phyloP scores from a whole-genome alignment of 2,888 invertebrate genomes.

The Drosophila bunnanda region DNA sequence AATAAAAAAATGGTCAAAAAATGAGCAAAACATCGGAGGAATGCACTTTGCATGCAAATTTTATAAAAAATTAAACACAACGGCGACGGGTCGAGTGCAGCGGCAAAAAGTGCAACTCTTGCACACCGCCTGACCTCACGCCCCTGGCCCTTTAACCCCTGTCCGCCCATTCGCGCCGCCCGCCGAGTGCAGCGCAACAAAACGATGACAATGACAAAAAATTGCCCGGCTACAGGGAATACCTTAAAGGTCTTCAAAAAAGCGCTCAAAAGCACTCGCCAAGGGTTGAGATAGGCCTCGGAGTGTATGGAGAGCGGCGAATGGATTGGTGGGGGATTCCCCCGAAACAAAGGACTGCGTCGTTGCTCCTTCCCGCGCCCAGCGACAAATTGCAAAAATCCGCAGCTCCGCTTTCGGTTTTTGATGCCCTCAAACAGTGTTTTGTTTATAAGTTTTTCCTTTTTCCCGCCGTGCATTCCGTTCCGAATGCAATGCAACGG shows the following conservation, averaged over 20 bases:
- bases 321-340: background rate
- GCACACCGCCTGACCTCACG: conserved; percentile 56
- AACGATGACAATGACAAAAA: conserved; percentile 75
- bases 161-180: conserved; percentile 21
- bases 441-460: conserved; percentile 20
- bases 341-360: conserved; percentile 60
- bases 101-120: conserved; percentile 75
- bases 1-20: conserved; percentile 51
- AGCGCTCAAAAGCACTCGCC: conserved; percentile 3
- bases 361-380: background rate
- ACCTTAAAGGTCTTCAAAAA: conserved; percentile 56
- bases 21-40: conserved; percentile 44
- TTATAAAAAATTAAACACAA: conserved; percentile 78
- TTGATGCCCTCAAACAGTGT: conserved; percentile 43
- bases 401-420: conserved; percentile 52
- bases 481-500: conserved; percentile 74
- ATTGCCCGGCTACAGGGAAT: conserved; percentile 63
- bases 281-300: conserved; percentile 24
- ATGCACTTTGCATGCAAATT: conserved; percentile 80
- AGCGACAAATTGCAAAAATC: conserved; percentile 67
- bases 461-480: conserved; percentile 20
- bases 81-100: conserved; percentile 62
- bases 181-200: conserved; percentile 47
- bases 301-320: background rate
- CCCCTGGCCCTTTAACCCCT: conserved; percentile 23